These are phyloP conservation scores for Eidolon helvum DNA, from an alignment of 2,113 vertebrate species.

Conservation along the genomic window DNA sequence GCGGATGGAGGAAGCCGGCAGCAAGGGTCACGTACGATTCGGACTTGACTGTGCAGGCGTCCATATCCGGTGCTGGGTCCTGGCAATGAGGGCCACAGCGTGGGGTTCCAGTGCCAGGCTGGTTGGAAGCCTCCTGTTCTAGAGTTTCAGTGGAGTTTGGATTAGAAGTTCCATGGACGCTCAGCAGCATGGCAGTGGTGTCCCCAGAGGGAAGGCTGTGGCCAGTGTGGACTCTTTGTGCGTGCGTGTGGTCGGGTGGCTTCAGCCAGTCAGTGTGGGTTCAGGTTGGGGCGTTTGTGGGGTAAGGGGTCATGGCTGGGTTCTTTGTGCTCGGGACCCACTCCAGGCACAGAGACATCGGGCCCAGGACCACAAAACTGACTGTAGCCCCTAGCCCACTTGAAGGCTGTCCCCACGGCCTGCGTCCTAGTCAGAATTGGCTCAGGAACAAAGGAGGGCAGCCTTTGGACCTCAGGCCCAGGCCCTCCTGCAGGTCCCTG, in stretches of 20 bases:
- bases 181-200: rapidly evolving
- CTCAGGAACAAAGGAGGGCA: neutral
- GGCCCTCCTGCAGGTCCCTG: neutral
- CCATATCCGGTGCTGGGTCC: neutral
- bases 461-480: neutral
- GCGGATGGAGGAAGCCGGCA: neutral
- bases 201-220: neutral
- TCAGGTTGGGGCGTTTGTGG: neutral
- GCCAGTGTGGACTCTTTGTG: neutral
- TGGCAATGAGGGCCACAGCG: neutral
- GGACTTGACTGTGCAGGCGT: too few relatives aligned
- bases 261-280: neutral
- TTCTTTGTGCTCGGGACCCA: neutral
- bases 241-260: neutral
- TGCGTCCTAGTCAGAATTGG: too few relatives aligned
- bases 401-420: neutral
- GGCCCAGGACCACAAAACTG: neutral
- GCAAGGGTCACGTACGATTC: rapidly evolving
- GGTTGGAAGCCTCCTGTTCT: neutral
- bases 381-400: neutral
- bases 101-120: neutral
- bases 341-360: neutral
- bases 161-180: neutral
- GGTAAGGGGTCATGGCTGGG: neutral
- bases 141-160: neutral